A percentile compares a stretch with the other conserved stretches of the same genome.
These are phyloP conservation scores for Bungarus multicinctus DNA, from an alignment of 2,113 vertebrate genomes.

Conservation along the genomic window DNA sequence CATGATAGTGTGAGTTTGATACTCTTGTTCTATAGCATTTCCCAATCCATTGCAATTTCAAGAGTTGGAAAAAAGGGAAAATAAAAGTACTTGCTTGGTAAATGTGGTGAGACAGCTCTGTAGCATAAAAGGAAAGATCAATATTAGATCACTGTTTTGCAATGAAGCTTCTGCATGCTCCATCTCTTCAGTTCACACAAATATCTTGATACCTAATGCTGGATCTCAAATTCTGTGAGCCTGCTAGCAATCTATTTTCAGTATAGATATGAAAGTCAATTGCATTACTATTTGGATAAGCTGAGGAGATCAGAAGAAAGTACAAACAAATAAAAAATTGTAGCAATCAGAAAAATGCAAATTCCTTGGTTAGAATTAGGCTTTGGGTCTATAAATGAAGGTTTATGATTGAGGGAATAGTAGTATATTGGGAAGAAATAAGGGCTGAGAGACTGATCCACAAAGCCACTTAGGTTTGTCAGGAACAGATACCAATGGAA, in stretches of 20 bases:
- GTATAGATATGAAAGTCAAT: neutral
- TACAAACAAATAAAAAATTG: neutral
- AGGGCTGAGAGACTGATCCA: neutral
- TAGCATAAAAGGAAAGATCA: neutral
- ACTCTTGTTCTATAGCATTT: neutral
- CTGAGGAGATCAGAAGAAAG: neutral
- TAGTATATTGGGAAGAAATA: neutral
- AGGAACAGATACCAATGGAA: slow-evolving; percentile 35
- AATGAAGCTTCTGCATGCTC: neutral
- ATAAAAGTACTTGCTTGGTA: neutral
- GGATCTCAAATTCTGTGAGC: neutral
- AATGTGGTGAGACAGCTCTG: neutral
- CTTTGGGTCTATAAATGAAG: neutral
- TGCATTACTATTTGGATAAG: neutral
- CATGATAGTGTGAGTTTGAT: no score
- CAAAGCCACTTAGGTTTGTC: neutral
- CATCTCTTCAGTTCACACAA: neutral
- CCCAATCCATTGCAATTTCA: neutral
- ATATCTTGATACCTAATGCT: neutral
- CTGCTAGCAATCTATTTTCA: neutral
- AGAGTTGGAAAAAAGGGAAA: neutral
- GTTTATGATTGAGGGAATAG: neutral
- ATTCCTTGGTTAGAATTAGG: neutral
- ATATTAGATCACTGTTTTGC: neutral
- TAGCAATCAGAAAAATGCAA: neutral